A percentile compares a stretch with the other conserved stretches of the same genome.
Conservation (phyloP, 2,888 invertebrate species). For the Oasisia sp. region DNA sequence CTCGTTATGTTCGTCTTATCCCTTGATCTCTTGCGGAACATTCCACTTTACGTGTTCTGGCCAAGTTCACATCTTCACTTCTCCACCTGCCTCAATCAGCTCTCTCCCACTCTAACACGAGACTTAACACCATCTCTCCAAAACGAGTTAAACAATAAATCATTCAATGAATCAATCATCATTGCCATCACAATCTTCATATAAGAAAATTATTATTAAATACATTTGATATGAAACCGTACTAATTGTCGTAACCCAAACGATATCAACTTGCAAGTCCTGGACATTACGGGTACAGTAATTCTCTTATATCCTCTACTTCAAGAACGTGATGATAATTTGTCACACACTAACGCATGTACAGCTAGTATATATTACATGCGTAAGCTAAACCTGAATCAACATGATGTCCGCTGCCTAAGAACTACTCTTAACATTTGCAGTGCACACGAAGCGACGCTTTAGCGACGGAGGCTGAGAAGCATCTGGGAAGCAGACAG, state of each 20-base stretch:
- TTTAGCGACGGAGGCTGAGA: neutral
- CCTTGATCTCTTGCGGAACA: no score
- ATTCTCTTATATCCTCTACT: neutral
- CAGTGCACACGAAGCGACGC: neutral
- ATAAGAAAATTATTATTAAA: neutral
- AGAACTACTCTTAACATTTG: neutral
- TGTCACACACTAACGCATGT: neutral
- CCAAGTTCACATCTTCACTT: no score
- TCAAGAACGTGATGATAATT: neutral
- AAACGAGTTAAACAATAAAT: no score
- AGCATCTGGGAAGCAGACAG: neutral
- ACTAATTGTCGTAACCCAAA: neutral
- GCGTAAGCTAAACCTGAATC: neutral
- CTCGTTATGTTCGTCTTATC: no score
- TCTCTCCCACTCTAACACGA: no score
- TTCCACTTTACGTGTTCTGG: no score
- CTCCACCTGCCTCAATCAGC: no score
- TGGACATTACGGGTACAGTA: neutral
- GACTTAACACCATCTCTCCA: no score
- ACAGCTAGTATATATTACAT: neutral
- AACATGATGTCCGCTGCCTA: neutral
- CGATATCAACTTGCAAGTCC: neutral
- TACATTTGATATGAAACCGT: neutral
- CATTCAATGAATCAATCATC: no score
- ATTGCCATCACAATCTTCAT: no score